Evolutionary conservation across 2,888 invertebrate genomes (phyloP).

Genomic region (Malacosoma neustria): DNA sequence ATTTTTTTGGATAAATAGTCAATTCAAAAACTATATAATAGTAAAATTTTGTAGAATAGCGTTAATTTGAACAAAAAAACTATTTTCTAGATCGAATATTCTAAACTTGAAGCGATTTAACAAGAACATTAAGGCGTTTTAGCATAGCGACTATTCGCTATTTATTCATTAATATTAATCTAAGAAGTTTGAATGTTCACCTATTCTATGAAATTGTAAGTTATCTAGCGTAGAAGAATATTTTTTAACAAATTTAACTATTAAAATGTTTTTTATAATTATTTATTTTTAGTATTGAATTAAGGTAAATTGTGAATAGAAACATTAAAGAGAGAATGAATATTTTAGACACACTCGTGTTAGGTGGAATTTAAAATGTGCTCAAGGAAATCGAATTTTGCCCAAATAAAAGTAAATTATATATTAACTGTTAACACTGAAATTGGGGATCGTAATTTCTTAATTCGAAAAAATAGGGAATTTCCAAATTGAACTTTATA

Average conservation of each 20-base stretch:
- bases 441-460: not conserved
- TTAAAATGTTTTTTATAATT: constrained; percentile 39
- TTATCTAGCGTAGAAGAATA: constrained; percentile 71
- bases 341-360: constrained; percentile 42
- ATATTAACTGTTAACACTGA: constrained; percentile 19
- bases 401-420: constrained; percentile 24
- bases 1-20: no score
- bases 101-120: constrained; percentile 28
- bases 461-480: not conserved
- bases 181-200: constrained; percentile 49
- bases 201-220: constrained; percentile 58
- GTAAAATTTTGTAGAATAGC: not conserved
- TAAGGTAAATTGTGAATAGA: constrained; percentile 52
- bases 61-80: constrained; percentile 2
- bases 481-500: constrained; percentile 6
- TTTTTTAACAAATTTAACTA: constrained; percentile 59
- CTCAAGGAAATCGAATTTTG: constrained; percentile 37
- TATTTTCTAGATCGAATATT: constrained; percentile 2
- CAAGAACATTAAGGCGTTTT: constrained; percentile 44
- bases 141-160: constrained; percentile 46
- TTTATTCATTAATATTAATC: constrained; percentile 36
- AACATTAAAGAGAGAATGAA: constrained; percentile 54
- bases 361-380: constrained; percentile 38
- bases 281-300: constrained; percentile 44
- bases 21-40: constrained; percentile 2